Conservation (phyloP, 2,797 vertebrate species). For the Poecile montanus region DNA sequence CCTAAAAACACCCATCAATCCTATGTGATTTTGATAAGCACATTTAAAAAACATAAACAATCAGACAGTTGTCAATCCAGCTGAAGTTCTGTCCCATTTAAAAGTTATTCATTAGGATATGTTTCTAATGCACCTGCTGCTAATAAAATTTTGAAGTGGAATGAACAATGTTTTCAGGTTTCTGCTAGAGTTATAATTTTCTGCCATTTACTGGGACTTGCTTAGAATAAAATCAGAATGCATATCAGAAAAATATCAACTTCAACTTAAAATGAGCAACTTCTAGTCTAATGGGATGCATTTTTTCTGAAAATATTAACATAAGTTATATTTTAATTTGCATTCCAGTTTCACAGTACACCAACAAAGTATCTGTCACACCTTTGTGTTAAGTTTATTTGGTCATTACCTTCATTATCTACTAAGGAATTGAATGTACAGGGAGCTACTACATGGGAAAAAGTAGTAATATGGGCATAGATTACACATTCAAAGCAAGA, state of each 20-base stretch:
- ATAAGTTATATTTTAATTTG: slow-evolving; percentile 60
- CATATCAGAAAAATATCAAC: slow-evolving; percentile 41
- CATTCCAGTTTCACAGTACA: slow-evolving; percentile 65
- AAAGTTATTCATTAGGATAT: slow-evolving; percentile 62
- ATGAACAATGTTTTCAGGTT: slow-evolving; percentile 38
- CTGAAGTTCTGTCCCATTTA: slow-evolving; percentile 71
- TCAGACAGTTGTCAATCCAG: slow-evolving; percentile 79
- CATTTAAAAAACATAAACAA: slow-evolving; percentile 80
- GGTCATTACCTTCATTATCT: slow-evolving; percentile 60
- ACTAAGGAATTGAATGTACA: slow-evolving; percentile 15
- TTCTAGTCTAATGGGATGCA: slow-evolving; percentile 36
- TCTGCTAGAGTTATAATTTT: slow-evolving; percentile 34
- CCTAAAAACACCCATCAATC: slow-evolving; percentile 86
- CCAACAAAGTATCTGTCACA: slow-evolving; percentile 61
- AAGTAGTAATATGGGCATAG: not conserved
- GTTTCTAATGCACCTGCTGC: slow-evolving; percentile 52
- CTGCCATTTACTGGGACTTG: not conserved
- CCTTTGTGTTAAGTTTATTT: slow-evolving; percentile 71
- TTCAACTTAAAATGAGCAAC: slow-evolving; percentile 35
- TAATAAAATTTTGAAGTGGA: slow-evolving; percentile 68
- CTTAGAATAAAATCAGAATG: slow-evolving; percentile 61
- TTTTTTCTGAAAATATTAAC: slow-evolving; percentile 67
- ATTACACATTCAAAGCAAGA: slow-evolving; percentile 32
- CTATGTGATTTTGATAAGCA: slow-evolving; percentile 77
- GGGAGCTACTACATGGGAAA: slow-evolving; percentile 11